Evolutionary conservation across 2,888 invertebrate genomes (phyloP).

Genomic region (Dicycla oo): DNA sequence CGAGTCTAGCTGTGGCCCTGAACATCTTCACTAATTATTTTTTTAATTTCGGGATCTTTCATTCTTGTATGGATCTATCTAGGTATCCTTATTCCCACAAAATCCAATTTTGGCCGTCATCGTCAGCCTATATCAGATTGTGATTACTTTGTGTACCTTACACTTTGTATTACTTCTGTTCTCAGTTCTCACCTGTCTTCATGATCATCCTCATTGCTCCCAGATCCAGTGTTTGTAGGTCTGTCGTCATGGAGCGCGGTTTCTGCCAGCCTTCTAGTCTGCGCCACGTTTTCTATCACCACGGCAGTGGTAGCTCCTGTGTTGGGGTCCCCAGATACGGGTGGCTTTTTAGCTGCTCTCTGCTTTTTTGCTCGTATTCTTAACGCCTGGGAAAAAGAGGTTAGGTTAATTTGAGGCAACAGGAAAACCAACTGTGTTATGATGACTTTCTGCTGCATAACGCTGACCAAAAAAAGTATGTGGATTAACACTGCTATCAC

Average conservation of each 20-base stretch:
- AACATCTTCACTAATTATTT: background rate
- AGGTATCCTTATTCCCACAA: background rate
- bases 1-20: background rate
- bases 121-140: background rate
- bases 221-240: constrained; percentile 95
- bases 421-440: background rate
- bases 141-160: background rate
- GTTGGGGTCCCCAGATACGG: constrained; percentile 92
- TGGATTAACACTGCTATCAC: no score
- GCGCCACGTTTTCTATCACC: constrained; percentile 97
- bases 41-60: background rate
- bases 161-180: background rate
- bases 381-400: constrained; percentile 92
- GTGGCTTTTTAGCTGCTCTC: constrained; percentile 94
- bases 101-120: background rate
- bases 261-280: constrained; percentile 95
- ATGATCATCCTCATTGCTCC: constrained; percentile 84
- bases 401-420: background rate
- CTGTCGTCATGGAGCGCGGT: constrained; percentile 95
- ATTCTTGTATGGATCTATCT: background rate
- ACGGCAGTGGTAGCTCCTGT: constrained; percentile 94
- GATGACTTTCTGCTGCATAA: background rate
- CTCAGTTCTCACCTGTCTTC: constrained; percentile 79
- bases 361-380: constrained; percentile 96
- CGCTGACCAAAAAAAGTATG: background rate